Conservation (phyloP, 2,797 vertebrate genomes). For the Acestrorhynchus altus region DNA sequence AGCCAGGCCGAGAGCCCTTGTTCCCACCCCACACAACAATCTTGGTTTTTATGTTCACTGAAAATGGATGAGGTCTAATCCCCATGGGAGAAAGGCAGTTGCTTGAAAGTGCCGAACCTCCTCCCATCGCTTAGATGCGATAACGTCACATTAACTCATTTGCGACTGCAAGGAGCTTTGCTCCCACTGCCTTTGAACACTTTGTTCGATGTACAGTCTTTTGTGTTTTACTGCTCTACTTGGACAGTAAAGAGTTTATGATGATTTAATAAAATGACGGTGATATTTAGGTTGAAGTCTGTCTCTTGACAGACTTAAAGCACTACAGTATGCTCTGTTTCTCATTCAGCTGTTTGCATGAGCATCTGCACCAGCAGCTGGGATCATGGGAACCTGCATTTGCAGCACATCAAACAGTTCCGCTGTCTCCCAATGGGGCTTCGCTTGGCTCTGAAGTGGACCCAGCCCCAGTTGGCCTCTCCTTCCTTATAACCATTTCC, state of each 20-base stretch:
- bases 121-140: conserved; percentile 39
- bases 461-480: conserved; percentile 45
- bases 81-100: conserved; percentile 18
- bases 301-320: conserved; percentile 56
- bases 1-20: background rate
- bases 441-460: conserved; percentile 54
- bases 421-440: conserved; percentile 53
- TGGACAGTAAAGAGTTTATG: conserved; percentile 56
- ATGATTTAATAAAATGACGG: conserved; percentile 68
- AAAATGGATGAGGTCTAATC: conserved; percentile 44
- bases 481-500: conserved; percentile 55
- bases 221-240: conserved; percentile 64
- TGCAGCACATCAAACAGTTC: conserved; percentile 61
- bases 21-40: conserved; percentile 22
- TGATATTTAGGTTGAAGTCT: conserved; percentile 68
- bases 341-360: conserved; percentile 54
- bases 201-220: conserved; percentile 44
- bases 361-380: conserved; percentile 38
- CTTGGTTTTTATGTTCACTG: conserved; percentile 10
- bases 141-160: conserved; percentile 68
- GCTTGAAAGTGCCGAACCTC: conserved; percentile 33
- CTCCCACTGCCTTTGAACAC: conserved; percentile 55
- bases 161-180: conserved; percentile 46
- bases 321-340: conserved; percentile 55
- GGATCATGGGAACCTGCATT: conserved; percentile 64